Conservation (phyloP, 2,113 vertebrate genomes). For the Clupea harengus region DNA sequence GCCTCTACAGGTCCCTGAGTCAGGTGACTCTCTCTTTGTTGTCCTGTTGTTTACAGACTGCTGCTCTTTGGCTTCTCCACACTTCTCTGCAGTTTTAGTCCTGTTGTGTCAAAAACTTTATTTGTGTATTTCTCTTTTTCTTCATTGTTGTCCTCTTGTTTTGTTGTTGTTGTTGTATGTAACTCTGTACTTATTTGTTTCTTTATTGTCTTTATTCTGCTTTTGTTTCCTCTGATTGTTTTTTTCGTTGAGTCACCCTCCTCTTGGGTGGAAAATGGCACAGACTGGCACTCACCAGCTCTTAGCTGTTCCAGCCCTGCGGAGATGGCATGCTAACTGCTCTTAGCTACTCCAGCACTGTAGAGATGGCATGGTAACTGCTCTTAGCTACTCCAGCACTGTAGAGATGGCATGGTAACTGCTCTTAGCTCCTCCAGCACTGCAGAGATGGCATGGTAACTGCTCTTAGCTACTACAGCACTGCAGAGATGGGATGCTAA, state of each 20-base stretch:
- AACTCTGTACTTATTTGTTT: neutral
- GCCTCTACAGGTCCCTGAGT: constrained; percentile 21
- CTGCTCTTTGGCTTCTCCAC: neutral
- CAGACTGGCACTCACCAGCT: neutral
- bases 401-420: too few species aligned
- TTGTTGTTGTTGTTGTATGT: too few species aligned
- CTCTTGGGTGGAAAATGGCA: neutral
- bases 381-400: too few species aligned
- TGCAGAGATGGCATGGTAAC: too few species aligned
- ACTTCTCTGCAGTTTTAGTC: neutral
- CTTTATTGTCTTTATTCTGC: neutral
- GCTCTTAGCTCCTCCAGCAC: too few species aligned
- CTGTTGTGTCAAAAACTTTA: neutral
- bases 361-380: neutral
- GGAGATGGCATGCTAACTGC: neutral
- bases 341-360: neutral
- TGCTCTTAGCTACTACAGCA: too few species aligned
- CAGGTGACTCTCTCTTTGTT: constrained; percentile 27
- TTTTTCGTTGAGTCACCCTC: neutral
- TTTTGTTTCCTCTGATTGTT: neutral
- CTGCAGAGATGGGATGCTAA: too few species aligned
- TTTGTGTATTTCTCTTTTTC: too few species aligned
- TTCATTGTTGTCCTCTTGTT: too few species aligned
- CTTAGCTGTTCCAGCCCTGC: neutral
- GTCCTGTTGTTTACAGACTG: constrained; percentile 29